Conservation (phyloP, 2,113 vertebrate species). For the Cyprinus carpio region DNA sequence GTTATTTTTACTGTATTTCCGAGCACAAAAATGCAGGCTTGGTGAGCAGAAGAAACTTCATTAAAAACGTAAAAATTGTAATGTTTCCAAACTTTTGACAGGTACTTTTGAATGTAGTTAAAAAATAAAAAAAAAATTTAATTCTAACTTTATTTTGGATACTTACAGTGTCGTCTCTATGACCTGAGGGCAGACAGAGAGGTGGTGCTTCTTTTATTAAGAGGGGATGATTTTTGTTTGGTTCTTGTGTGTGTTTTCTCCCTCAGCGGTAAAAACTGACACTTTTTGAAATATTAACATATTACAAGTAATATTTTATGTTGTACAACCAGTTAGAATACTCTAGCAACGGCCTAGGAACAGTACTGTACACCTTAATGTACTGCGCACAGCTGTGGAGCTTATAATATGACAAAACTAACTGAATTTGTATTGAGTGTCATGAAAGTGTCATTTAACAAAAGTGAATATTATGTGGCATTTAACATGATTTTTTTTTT, state of each 20-base stretch:
- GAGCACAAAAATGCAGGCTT: not conserved
- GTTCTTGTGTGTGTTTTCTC: slow-evolving; percentile 98
- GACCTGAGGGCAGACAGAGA: slow-evolving; percentile 97
- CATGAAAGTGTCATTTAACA: no score
- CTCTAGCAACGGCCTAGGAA: not conserved
- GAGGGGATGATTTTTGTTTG: slow-evolving; percentile 99
- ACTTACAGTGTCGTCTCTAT: slow-evolving; percentile 91
- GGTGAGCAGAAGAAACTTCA: no score
- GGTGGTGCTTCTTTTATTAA: slow-evolving; percentile 97
- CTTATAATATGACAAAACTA: no score
- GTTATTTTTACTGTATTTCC: no score
- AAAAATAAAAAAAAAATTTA: not conserved
- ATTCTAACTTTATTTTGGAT: not conserved
- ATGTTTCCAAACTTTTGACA: not conserved
- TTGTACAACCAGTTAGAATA: not conserved
- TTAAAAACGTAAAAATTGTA: not conserved
- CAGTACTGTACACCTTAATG: not conserved
- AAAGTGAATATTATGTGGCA: no score
- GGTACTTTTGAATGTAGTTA: not conserved
- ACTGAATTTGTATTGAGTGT: no score
- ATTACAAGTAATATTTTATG: not conserved
- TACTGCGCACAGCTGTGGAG: not conserved
- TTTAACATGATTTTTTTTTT: no score
- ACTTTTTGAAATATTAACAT: not conserved
- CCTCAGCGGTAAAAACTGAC: slow-evolving; percentile 86